Percentiles rank a stretch among this genome's conserved stretches.
Evolutionary conservation across 92 coral and sea anemone species (phyloP).

Genomic region (Porites cylindrica): DNA sequence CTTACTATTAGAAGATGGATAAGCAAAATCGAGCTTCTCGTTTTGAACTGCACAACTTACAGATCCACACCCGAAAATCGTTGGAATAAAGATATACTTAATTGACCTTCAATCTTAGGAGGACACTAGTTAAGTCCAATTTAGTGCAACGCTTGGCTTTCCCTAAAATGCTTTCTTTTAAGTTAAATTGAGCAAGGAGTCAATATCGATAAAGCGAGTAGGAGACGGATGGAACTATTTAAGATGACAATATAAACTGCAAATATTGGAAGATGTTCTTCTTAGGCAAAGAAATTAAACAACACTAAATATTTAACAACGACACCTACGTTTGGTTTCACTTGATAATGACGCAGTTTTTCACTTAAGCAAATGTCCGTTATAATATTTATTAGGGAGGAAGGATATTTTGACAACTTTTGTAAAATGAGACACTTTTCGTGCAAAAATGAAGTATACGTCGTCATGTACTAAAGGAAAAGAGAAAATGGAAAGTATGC

Average conservation of each 20-base stretch:
- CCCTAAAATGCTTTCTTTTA: not conserved
- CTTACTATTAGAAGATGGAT: no score
- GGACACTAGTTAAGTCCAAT: no score
- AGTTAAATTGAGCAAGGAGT: not conserved
- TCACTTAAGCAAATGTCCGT: not conserved
- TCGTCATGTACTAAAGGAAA: no score
- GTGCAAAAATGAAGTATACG: not conserved
- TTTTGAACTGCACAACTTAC: no score
- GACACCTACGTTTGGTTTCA: not conserved
- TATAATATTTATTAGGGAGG: not conserved
- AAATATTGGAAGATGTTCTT: no score
- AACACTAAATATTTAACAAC: not conserved
- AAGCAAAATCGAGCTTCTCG: no score
- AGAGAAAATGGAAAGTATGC: no score
- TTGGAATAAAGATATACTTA: not conserved
- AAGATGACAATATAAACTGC: not conserved
- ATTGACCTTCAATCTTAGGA: not conserved
- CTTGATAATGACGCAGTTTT: slow-evolving; percentile 3
- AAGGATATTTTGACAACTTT: not conserved
- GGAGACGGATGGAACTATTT: not conserved
- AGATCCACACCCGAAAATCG: no score
- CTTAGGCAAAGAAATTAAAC: not conserved
- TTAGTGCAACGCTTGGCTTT: no score
- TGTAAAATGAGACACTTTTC: not conserved
- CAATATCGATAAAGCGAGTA: not conserved